Conservation (phyloP, 2,888 invertebrate species). For the Serrognathus titanus region DNA sequence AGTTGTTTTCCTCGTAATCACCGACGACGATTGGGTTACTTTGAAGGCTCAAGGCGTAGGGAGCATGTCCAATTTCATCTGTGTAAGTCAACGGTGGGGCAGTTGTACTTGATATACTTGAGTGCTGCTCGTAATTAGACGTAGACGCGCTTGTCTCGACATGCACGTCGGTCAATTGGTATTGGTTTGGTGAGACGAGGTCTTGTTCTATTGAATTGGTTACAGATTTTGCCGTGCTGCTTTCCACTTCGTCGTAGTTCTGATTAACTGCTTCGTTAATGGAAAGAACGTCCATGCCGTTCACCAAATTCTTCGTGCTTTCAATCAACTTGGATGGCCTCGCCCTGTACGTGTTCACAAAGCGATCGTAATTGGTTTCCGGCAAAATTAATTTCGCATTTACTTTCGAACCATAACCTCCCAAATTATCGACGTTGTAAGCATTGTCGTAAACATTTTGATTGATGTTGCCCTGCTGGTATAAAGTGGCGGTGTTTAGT, state of each 20-base stretch:
- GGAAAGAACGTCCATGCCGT: conserved; percentile 61
- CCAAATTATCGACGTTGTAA: not conserved
- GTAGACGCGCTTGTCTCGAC: not conserved
- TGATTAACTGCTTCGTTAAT: conserved; percentile 51
- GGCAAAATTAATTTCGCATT: conserved; percentile 17
- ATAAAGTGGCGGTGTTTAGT: not conserved
- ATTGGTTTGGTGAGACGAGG: too few species aligned
- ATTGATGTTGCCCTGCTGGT: too few species aligned
- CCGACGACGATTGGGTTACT: conserved; percentile 46
- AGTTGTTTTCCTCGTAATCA: conserved; percentile 35
- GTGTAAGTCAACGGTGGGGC: not conserved
- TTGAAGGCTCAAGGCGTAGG: conserved; percentile 26
- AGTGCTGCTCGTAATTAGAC: not conserved
- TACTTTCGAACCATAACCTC: conserved; percentile 43
- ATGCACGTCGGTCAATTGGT: not conserved
- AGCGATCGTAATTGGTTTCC: not conserved
- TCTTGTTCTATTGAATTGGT: too few species aligned
- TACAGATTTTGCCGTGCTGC: not conserved
- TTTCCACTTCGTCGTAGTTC: not conserved
- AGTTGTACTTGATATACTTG: conserved; percentile 13
- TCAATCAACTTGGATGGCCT: conserved; percentile 51
- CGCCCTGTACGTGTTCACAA: conserved; percentile 10
- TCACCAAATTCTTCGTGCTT: conserved; percentile 59
- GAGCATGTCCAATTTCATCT: not conserved
- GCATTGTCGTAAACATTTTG: not conserved